These are phyloP conservation scores for Meteorus cinctellus DNA, from an alignment of 2,888 invertebrate species.

Conservation along the genomic window DNA sequence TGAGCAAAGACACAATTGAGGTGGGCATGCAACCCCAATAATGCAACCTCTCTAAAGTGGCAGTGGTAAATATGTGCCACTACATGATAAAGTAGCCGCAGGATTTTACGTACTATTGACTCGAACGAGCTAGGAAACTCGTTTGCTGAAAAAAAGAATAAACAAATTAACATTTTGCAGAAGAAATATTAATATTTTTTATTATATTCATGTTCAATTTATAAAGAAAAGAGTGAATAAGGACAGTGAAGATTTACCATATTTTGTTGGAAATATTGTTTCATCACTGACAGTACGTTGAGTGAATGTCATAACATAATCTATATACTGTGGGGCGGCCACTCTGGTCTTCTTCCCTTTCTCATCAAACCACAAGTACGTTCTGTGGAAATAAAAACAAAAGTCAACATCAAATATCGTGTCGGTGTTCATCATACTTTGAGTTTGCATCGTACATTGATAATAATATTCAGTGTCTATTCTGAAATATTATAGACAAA, in stretches of 20 bases:
- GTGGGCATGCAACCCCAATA: slow-evolving; percentile 95
- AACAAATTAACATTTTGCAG: neutral
- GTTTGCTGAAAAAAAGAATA: slow-evolving; percentile 78
- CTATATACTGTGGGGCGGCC: slow-evolving; percentile 98
- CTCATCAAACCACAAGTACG: slow-evolving; percentile 98
- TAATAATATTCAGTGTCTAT: no score
- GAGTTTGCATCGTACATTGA: no score
- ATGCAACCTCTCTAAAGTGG: slow-evolving; percentile 96
- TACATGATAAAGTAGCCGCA: slow-evolving; percentile 97
- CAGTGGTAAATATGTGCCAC: slow-evolving; percentile 98
- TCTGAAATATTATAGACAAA: no score
- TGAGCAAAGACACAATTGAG: slow-evolving; percentile 98
- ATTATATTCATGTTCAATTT: neutral
- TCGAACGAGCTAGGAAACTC: slow-evolving; percentile 96
- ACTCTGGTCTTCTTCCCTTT: slow-evolving; percentile 98
- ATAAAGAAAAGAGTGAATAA: neutral
- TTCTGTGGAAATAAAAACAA: slow-evolving; percentile 77
- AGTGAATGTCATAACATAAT: slow-evolving; percentile 98
- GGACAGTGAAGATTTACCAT: slow-evolving; percentile 79
- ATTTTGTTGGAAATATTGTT: slow-evolving; percentile 98
- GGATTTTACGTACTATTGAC: slow-evolving; percentile 95
- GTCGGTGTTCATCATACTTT: no score
- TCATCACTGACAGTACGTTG: slow-evolving; percentile 98
- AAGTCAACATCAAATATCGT: slow-evolving; percentile 25
- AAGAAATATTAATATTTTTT: neutral